phyloP scores from a whole-genome alignment of 2,113 vertebrate species.

The Telmatochromis sp. region DNA sequence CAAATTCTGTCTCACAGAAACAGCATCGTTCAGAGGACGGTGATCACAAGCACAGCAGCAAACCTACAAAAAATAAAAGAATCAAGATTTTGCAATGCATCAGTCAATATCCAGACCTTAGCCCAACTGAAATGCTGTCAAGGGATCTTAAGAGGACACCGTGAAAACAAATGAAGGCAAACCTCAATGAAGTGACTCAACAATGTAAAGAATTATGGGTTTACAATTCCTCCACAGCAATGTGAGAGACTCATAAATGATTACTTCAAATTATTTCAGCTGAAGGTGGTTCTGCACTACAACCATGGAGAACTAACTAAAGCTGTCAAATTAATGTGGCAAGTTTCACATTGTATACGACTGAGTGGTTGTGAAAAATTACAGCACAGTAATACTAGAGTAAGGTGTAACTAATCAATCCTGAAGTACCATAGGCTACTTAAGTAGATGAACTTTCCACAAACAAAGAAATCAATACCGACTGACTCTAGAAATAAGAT shows the following conservation, averaged over 20 bases:
- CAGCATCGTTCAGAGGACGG: not conserved
- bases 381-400: not conserved
- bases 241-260: not conserved
- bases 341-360: not conserved
- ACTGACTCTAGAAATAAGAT: not conserved
- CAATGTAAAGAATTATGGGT: not conserved
- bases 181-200: not conserved
- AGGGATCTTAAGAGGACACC: fast-evolving
- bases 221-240: not conserved
- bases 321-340: not conserved
- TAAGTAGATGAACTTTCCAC: not conserved
- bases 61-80: not conserved
- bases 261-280: not conserved
- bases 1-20: not conserved
- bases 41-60: not conserved
- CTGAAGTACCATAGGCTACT: not conserved
- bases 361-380: not conserved
- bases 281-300: not conserved
- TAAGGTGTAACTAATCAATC: not conserved
- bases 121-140: not conserved
- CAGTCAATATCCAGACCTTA: not conserved
- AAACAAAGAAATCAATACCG: fast-evolving
- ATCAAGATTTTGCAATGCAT: not conserved
- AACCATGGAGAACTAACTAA: not conserved
- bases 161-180: not conserved